Evolutionary conservation across 2,113 vertebrate species (phyloP).

Genomic region (Dissostichus mawsoni): DNA sequence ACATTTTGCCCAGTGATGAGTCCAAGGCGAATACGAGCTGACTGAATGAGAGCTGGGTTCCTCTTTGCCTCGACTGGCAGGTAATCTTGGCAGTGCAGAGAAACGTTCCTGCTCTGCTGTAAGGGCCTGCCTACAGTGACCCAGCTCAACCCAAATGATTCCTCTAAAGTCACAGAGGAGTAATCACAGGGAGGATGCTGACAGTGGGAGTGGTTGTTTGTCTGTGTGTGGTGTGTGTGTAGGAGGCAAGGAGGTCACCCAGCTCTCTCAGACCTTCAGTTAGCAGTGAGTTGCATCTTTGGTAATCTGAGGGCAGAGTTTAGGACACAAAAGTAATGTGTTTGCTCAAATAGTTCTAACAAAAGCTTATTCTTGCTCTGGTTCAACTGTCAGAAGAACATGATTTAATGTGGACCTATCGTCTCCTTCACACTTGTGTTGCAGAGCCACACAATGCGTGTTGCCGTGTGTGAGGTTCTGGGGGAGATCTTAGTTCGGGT

Average conservation of each 20-base stretch:
- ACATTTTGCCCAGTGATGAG: constrained; percentile 76
- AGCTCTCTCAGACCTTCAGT: constrained; percentile 65
- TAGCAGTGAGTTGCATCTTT: constrained; percentile 73
- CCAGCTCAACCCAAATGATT: constrained; percentile 54
- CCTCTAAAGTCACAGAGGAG: constrained; percentile 52
- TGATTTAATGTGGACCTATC: neutral
- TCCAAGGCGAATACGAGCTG: constrained; percentile 78
- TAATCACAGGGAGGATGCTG: constrained; percentile 46
- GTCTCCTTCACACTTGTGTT: neutral
- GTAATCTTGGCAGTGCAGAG: constrained; percentile 79
- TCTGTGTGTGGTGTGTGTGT: constrained; percentile 51
- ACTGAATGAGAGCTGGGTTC: constrained; percentile 59
- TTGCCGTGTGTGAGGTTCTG: constrained; percentile 90
- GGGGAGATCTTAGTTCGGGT: constrained; percentile 90
- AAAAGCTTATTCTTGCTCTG: neutral
- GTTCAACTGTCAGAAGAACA: neutral
- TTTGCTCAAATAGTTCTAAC: neutral
- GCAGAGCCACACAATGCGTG: constrained; percentile 91
- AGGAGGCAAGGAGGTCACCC: constrained; percentile 58
- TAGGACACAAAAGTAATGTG: neutral
- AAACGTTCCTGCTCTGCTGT: constrained; percentile 76
- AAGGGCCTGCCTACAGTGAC: constrained; percentile 76
- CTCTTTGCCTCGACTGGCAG: constrained; percentile 56
- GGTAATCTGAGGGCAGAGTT: constrained; percentile 79
- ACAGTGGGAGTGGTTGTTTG: constrained; percentile 61